Evolutionary conservation across 1,140 invertebrate species (phyloP).

Genomic region (Drosophila santomea): DNA sequence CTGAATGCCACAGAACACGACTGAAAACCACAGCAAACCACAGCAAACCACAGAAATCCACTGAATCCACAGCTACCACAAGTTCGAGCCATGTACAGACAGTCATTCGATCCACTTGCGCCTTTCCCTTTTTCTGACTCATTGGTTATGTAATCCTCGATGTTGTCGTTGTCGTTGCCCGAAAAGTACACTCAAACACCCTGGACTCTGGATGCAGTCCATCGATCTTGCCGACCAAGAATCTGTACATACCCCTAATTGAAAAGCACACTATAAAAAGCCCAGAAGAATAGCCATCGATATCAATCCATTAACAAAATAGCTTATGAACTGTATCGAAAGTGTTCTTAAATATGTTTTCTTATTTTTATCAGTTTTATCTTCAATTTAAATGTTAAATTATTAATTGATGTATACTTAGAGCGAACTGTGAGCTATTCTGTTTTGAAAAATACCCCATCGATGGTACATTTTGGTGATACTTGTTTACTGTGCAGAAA

Average conservation of each 20-base stretch:
- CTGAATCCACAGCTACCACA: constrained; percentile 49
- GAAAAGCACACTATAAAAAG: constrained; percentile 1
- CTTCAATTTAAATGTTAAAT: no score
- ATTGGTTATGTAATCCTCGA: constrained; percentile 65
- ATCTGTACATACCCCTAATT: constrained; percentile 59
- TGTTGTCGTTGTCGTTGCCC: constrained; percentile 63
- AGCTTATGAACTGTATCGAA: no score
- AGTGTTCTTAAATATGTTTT: no score
- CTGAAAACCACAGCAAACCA: constrained; percentile 42
- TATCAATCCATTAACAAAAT: background rate
- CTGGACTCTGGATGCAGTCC: constrained; percentile 30
- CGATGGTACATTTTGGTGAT: background rate
- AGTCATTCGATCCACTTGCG: constrained; percentile 57
- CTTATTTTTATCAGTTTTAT: no score
- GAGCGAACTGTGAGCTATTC: background rate
- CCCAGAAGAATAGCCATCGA: background rate
- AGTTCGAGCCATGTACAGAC: constrained; percentile 69
- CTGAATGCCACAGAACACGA: constrained; percentile 35
- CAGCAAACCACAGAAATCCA: constrained; percentile 31
- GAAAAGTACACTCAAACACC: constrained; percentile 16
- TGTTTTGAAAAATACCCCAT: background rate
- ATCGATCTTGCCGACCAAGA: constrained; percentile 73
- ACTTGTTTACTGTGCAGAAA: constrained; percentile 22
- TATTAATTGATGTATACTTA: no score
- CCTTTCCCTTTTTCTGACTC: constrained; percentile 30